Base-by-base conservation (phyloP, 2,113 vertebrate species). In the Macquaria australasica region DNA sequence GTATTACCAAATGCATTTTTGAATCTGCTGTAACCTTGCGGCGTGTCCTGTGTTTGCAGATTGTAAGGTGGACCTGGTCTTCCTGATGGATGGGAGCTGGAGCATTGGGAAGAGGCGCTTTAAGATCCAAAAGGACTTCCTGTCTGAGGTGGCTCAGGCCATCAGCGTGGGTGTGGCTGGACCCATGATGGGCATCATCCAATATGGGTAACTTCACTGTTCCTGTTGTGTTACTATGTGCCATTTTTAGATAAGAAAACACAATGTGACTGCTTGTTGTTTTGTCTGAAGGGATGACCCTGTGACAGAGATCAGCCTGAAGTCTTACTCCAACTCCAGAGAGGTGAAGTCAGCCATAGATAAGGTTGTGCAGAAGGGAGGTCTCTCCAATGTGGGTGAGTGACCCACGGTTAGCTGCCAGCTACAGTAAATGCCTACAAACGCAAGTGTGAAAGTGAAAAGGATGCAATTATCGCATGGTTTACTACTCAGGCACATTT, bases 31-130 rank as follows among this genome's bases (percentile, higher is more conserved):
- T n/a, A 8, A 58, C 23, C 16, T 12, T 51, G 34, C 43, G 15
- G 10, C 16, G 6, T 53, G 3, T 79, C 16, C 62, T 25, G 8
- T 75, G 60, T 48, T 55, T 89, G 31, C 93, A 99, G 98, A 96
- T 11, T 99, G 98, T 95, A 98, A 97, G 85, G 92, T 99, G 41
- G 98, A 99, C 89, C 85, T 99, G 50, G 96, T 95, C 0, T 99
- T 99, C 92, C 76, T 99, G 81, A 97, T 99, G 82, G 98, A 99
- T 0, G 98, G 98, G 60, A 99, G 98, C 88, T 96, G 98, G 95
- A 97, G 97, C 95, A 97, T 99, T 0, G 98, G 98, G 20, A 98
- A 97, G 73, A 96, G 98, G 0, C 97, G 98, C 16, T 99, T 99
- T 88, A 96, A 95, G 90, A 97, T 99, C 90, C 98, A 99, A 93